These are phyloP conservation scores for Ceratitis capitata DNA, from an alignment of 1,140 invertebrate genomes.

Conservation along the genomic window DNA sequence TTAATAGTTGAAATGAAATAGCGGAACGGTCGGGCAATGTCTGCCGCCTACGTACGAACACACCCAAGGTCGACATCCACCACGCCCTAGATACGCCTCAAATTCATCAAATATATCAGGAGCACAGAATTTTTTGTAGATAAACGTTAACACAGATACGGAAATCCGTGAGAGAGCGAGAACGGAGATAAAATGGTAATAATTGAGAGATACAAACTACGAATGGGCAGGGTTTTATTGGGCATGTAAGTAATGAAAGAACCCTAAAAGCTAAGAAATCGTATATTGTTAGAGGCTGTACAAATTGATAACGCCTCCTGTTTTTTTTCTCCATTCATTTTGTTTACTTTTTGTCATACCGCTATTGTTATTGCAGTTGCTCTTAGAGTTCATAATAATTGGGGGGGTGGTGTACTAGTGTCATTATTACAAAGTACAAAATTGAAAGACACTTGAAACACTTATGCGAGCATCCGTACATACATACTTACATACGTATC, in stretches of 20 bases:
- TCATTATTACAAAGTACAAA: background rate
- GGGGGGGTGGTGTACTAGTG: background rate
- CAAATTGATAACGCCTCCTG: slow-evolving; percentile 5
- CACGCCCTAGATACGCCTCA: slow-evolving; percentile 61
- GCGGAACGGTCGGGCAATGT: slow-evolving; percentile 42
- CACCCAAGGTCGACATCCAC: slow-evolving; percentile 50
- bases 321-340: background rate
- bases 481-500: too few species aligned
- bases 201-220: background rate
- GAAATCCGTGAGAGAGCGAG: slow-evolving; percentile 35
- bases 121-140: slow-evolving; percentile 40
- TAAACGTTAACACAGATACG: background rate
- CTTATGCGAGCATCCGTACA: background rate
- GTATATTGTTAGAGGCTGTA: background rate
- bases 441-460: too few species aligned
- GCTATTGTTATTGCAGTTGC: background rate
- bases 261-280: background rate
- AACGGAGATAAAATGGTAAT: background rate
- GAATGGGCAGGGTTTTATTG: slow-evolving; percentile 5
- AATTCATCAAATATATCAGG: slow-evolving; percentile 55
- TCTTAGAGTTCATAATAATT: background rate
- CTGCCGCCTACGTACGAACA: slow-evolving; percentile 37
- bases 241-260: background rate
- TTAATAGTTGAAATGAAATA: slow-evolving; percentile 36
- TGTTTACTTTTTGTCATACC: slow-evolving; percentile 5